Base-by-base conservation (phyloP, 2,113 vertebrate species). In the Ptychochromis oligacanthus region DNA sequence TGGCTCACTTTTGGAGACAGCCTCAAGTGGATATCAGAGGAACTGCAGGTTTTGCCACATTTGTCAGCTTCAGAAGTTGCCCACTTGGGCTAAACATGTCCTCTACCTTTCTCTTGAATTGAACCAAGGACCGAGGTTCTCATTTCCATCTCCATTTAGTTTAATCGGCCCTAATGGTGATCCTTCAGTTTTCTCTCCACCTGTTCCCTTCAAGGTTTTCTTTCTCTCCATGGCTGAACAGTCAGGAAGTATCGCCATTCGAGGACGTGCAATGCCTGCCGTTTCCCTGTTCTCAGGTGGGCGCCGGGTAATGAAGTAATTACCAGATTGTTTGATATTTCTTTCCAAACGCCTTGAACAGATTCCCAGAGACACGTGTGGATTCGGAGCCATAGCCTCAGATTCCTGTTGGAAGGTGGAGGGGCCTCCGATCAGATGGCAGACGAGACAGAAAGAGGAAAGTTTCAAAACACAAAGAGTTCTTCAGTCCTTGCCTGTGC, bases 331-430 rank as follows among this genome's bases (percentile, higher is more conserved):
- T 46, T 65, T 18, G 77, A 26, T 65, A 13, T 64, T 82, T 82
- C 38, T 90, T 91, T 84, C 83, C 61, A 26, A 81, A 24, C 31
- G 7, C 60, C 57, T 55, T 80, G 85, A 88, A 79, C 11, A 15
- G 64, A 57, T 61, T 87, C 62, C 76, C 82, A 65, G 79, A 80
- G 75, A 76, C 78, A 54, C 18, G 10, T 74, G 75, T 75, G 75
- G 49, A 64, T 22, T 55, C 22, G 18, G 26, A 54, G 46, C 46
- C 67, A 59, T 64, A 20, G 18, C 57, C 38, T 43, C 15, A 15
- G 24, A 87, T 43, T 65, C 34, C 52, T 58, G 80, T 4, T 46
- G 34, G 43, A 46, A 55, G 28, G 11, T 11, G 11, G 52, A 18
- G 61, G 28, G 17, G n/a, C 60, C 57, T 24, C 4, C 9, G 36